Evolutionary conservation across 92 coral and sea anemone species (phyloP), one percentile per base, ranked within the genome.

Genomic region (Porites evermanni): DNA sequence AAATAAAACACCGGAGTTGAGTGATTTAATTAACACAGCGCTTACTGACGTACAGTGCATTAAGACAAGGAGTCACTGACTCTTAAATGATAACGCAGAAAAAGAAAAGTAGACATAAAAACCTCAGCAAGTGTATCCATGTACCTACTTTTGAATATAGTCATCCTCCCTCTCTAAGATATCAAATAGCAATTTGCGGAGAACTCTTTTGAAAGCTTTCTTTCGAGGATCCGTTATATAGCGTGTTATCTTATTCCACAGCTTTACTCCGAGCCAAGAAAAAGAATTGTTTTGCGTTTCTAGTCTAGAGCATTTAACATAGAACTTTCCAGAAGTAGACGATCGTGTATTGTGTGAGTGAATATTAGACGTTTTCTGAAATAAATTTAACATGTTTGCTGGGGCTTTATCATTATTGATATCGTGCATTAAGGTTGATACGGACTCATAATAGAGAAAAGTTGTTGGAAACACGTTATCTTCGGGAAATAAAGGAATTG

Each of bases 271-370:
- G 70, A 26, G 81, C 70, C 56, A 70, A 80, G 78, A 81, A 75
- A 87, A 20, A 63, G 82, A 76, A 78, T 84, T 67, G 67, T 87
- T 19, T 87, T 80, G 91, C 24, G 80, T 17, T 73, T 81, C 67
- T 53, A 68, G 72, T 64, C 76, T 78, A 21, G 82, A 87, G 23
- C 56, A 58, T 77, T 90, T 79, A 59, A 78, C 44, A 68, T 70
- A 87, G 66, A 87, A 84, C 47, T 61, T 81, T 82, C 72, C 75
- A 74, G 94, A 71, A 20, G 91, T 53, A 60, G 94, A 88, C 53
- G 91, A 87, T 87, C 88, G 76, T 24, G 92, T 91, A 56, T 79
- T 75, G 78, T 88, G 82, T 71, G 85, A 76, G 63, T 90, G 88
- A 78, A 81, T 80, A 51, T 50, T 59, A 67, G 89, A 81, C 68